Evolutionary conservation across 2,797 vertebrate genomes (phyloP).

Genomic region (Sardinella longiceps): DNA sequence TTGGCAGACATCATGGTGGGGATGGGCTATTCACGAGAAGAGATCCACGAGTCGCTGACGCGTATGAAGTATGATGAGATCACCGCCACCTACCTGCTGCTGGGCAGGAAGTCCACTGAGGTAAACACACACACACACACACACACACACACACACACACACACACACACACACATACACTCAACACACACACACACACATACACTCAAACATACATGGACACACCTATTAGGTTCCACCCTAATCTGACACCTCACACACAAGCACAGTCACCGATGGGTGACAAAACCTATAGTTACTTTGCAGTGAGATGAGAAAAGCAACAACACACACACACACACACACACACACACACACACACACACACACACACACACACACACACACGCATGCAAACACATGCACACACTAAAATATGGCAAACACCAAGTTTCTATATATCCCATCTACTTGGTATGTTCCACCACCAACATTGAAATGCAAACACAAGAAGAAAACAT

Average conservation of each 20-base stretch:
- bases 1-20: conserved; percentile 86
- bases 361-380: neutral
- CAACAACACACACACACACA: neutral
- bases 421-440: neutral
- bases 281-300: neutral
- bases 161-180: neutral
- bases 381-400: neutral
- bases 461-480: neutral
- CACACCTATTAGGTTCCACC: too few species aligned
- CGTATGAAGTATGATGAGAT: conserved; percentile 91
- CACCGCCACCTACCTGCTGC: conserved; percentile 84
- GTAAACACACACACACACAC: conserved; percentile 63
- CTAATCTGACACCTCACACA: neutral
- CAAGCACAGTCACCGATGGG: neutral
- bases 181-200: neutral
- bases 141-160: neutral
- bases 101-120: conserved; percentile 85
- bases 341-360: neutral
- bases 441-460: neutral
- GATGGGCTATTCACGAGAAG: conserved; percentile 88
- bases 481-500: neutral
- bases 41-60: conserved; percentile 87
- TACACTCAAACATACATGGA: neutral
- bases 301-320: neutral
- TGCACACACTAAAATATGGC: neutral